Percentiles rank a stretch among this genome's conserved stretches.
Conservation (phyloP, 2,888 invertebrate species). For the Lepidochrysops patricia region DNA sequence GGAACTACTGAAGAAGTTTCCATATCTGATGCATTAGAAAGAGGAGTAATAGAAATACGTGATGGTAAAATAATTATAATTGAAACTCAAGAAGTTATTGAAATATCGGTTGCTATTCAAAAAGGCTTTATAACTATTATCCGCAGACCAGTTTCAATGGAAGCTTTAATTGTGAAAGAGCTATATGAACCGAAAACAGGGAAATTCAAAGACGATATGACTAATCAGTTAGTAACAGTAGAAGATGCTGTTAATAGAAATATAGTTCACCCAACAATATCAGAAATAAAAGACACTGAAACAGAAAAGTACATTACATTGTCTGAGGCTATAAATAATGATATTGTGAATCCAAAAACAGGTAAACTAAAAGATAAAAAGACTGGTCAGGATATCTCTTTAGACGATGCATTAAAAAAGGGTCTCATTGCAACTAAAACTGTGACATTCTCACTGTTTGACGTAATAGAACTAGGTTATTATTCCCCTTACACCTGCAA, state of each 20-base stretch:
- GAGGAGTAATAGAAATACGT: conserved; percentile 83
- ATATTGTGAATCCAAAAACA: conserved; percentile 79
- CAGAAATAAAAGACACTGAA: conserved; percentile 85
- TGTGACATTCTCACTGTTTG: conserved; percentile 81
- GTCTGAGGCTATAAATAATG: conserved; percentile 81
- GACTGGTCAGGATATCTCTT: conserved; percentile 79
- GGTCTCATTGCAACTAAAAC: conserved; percentile 82
- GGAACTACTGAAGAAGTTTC: conserved; percentile 83
- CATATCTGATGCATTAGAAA: conserved; percentile 86
- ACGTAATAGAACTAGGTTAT: conserved; percentile 84
- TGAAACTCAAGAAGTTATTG: conserved; percentile 79
- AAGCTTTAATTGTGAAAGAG: conserved; percentile 82
- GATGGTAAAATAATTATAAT: conserved; percentile 81
- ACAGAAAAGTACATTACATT: conserved; percentile 82
- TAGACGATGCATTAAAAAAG: conserved; percentile 80
- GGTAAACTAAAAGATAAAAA: conserved; percentile 84
- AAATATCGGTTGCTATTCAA: conserved; percentile 81
- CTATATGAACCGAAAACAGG: conserved; percentile 81
- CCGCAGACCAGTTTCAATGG: conserved; percentile 83
- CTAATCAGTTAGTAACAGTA: conserved; percentile 81
- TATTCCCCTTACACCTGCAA: conserved; percentile 82
- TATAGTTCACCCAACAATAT: conserved; percentile 86
- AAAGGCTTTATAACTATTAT: conserved; percentile 80
- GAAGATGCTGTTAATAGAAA: conserved; percentile 85
- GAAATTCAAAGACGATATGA: conserved; percentile 81